Base-by-base conservation (phyloP, 2,113 vertebrate species). In the Malurus alboscapulatus region DNA sequence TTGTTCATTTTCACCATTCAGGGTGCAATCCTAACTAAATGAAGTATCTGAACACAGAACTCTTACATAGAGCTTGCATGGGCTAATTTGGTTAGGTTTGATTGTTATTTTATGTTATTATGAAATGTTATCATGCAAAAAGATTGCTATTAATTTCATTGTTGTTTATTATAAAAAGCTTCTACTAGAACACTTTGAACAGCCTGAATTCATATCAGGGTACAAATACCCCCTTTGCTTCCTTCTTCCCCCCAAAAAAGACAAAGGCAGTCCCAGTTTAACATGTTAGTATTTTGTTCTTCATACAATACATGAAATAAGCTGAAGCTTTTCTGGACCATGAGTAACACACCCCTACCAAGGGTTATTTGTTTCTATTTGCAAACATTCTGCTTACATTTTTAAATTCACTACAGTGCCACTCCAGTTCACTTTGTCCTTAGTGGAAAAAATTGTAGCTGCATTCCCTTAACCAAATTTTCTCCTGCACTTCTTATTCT, bases 391-490 rank as follows among this genome's bases (percentile, higher is more conserved):
- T 58, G 13, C 30, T 65, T 87, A 8, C 5, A n/a, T 82, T 68
- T 84, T 59, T 47, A 54, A 47, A 90, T 78, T 36, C 36, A 21
- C 44, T 53, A 27, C 1, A 55, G 40, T 57, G 26, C 24, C 30
- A n/a, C 50, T 78, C 32, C 57, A 78, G 57, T 27, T 27, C 30
- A 58, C 12, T 50, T 78, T 82, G 24, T 57, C 47, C 24, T 82
- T 7, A 11, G 40, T 27, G 40, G 34, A 25, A 88, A 73, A 78
- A 58, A 1, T 0, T 20, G 44, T 3, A 0, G 9, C 45, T 63
- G 36, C 54, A 34, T 40, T 40, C 26, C 54, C 26, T 69, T 36
- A 53, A 50, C 55, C 45, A 55, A 25, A 72, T 50, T 80, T 80
- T 69, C 45, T 77, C 10, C 21, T 80, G 44, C 29, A 54, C 29